Evolutionary conservation across 2,888 invertebrate genomes (phyloP), one percentile per base, ranked within the genome.

Genomic region (Lomographa bimaculata): DNA sequence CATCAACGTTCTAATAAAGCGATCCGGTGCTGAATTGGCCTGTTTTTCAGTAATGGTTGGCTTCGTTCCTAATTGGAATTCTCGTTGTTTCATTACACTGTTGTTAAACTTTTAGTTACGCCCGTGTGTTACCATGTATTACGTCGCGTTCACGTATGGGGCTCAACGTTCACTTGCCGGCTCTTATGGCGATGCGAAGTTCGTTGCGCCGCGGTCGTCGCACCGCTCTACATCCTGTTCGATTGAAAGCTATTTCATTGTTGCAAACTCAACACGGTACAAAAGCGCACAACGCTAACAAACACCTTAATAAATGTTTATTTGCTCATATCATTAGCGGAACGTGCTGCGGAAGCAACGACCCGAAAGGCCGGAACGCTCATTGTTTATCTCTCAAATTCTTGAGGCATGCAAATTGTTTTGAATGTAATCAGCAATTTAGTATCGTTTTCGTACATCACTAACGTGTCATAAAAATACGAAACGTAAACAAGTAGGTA

Each of bases 191-290:
- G 61, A 60, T 49, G 50, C 42, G 53, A 65, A 72, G 78, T 78
- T 76, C 70, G 76, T 74, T 73, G 77, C 57, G 71, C 49, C 57
- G 70, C 78, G 71, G 76, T 79, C 80, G 79, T 60, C 78, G 79
- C 75, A 67, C 79, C 70, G 64, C 58, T 64, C 68, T 64, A 70
- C 74, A 82, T 82, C 82, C 82, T 81, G 80, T 79, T 66, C 64
- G 64, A 69, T 61, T 57, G 56, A 52, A 52, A 63, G 67, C 64
- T 60, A 55, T 69, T 68, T 73, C 68, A 72, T 77, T 79, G 74
- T 79, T 69, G 62, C 66, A 48, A 62, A 64, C 60, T 60, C 56
- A 48, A 60, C 58, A 45, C 61, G 54, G 48, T 47, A 55, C 49
- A 46, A 38, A 33, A 36, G 20, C 20, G 19, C 29, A 32, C 33